These are phyloP conservation scores for Chirona hameri DNA, from an alignment of 2,888 invertebrate species.

Conservation along the genomic window DNA sequence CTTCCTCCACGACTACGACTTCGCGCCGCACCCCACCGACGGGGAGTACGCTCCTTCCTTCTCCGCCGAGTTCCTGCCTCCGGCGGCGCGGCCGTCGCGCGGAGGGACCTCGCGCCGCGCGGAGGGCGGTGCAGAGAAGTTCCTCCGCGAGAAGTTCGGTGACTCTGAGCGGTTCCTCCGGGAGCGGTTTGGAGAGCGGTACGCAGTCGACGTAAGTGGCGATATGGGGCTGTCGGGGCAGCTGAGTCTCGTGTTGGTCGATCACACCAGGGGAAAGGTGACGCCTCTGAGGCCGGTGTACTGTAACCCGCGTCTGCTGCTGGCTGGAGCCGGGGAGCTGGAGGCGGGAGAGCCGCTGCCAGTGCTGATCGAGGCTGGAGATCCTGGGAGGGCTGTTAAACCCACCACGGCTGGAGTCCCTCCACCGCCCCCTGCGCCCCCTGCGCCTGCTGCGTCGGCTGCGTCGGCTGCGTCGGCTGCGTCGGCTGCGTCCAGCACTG, in stretches of 20 bases:
- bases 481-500: no score
- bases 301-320: slow-evolving; percentile 4
- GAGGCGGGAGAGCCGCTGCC: neutral
- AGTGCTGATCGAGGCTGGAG: no score
- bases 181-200: slow-evolving; percentile 4
- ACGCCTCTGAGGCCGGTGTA: slow-evolving; percentile 1
- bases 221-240: neutral
- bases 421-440: neutral
- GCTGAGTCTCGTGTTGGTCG: slow-evolving; percentile 3
- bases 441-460: neutral
- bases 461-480: no score
- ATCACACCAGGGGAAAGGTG: neutral
- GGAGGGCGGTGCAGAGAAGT: neutral
- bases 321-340: neutral
- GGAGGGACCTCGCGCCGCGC: no score
- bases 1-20: slow-evolving; percentile 23
- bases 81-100: neutral
- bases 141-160: slow-evolving; percentile 23
- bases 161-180: neutral
- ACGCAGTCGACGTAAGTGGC: neutral
- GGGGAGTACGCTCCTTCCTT: slow-evolving; percentile 6
- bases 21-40: neutral
- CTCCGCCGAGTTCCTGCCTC: neutral
- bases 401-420: neutral
- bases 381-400: neutral